These are phyloP conservation scores for Pyrocoelia pectoralis DNA, from an alignment of 2,888 invertebrate genomes.

Conservation along the genomic window DNA sequence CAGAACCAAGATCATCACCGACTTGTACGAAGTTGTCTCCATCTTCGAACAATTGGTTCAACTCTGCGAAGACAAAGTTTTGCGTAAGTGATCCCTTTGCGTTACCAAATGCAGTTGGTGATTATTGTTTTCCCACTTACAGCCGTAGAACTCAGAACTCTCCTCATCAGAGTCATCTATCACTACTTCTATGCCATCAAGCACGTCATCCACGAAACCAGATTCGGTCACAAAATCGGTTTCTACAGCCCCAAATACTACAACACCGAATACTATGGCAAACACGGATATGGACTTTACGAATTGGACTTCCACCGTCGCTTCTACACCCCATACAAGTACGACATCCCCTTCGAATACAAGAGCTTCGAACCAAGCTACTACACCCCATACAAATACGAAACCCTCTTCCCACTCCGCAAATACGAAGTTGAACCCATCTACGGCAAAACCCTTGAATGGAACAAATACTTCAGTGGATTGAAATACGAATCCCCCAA, in stretches of 20 bases:
- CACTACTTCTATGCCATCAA: constrained; percentile 5
- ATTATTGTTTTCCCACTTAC: neutral
- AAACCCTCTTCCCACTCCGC: neutral
- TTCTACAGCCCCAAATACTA: constrained; percentile 7
- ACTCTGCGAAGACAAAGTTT: neutral
- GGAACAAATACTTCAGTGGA: neutral
- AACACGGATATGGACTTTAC: constrained; percentile 8
- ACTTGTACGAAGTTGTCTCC: constrained; percentile 11
- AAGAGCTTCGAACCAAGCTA: neutral
- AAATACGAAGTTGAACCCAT: neutral
- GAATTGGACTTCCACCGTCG: neutral
- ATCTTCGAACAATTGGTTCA: constrained; percentile 15
- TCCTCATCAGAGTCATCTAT: neutral
- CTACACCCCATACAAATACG: constrained; percentile 11
- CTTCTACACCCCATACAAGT: constrained; percentile 9
- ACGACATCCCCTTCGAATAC: neutral
- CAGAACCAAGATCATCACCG: constrained; percentile 5
- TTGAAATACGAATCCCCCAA: neutral
- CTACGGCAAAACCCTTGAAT: neutral
- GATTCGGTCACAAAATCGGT: constrained; percentile 7
- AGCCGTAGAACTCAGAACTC: neutral
- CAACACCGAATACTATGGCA: constrained; percentile 7
- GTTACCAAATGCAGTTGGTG: neutral
- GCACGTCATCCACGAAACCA: constrained; percentile 1
- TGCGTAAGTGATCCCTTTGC: constrained; percentile 6